A percentile compares a stretch with the other conserved stretches of the same genome.
Evolutionary conservation across 2,888 invertebrate genomes (phyloP).

Genomic region (Tetramorium bicarinatum): DNA sequence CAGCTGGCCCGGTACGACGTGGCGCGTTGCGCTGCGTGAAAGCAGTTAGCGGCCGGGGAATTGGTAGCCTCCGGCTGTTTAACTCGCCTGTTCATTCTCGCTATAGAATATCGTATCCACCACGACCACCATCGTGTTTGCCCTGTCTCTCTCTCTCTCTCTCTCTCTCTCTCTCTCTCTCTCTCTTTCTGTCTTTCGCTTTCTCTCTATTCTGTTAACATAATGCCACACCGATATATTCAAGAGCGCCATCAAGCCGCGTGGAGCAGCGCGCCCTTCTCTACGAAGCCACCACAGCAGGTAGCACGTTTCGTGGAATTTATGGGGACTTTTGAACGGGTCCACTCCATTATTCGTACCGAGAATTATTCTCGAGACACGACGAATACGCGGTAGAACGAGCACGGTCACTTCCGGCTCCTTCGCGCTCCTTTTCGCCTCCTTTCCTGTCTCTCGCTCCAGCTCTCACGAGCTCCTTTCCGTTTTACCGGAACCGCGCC

Average conservation of each 20-base stretch:
- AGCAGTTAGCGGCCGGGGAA: conserved; percentile 80
- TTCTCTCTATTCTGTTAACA: conserved; percentile 24
- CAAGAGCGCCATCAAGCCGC: conserved; percentile 51
- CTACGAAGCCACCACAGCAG: conserved; percentile 47
- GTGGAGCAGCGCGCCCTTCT: conserved; percentile 40
- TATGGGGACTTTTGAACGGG: conserved; percentile 83
- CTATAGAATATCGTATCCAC: conserved; percentile 74
- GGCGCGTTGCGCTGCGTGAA: conserved; percentile 55
- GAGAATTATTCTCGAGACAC: conserved; percentile 78
- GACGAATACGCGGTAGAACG: conserved; percentile 62
- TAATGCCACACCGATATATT: conserved; percentile 55
- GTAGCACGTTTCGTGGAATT: conserved; percentile 76
- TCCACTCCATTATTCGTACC: conserved; percentile 80
- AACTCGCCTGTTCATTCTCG: conserved; percentile 74
- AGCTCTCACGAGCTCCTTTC: background rate
- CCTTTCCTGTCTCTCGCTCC: background rate
- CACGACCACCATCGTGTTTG: conserved; percentile 36
- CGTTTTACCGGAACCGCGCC: conserved; percentile 9
- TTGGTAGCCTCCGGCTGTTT: conserved; percentile 82
- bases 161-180: background rate
- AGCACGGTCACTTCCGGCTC: conserved; percentile 41
- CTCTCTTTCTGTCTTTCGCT: conserved; percentile 18
- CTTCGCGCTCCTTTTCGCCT: conserved; percentile 29
- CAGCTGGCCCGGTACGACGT: background rate
- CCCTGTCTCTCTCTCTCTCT: conserved; percentile 4